A percentile compares a stretch with the other conserved stretches of the same genome.
Evolutionary conservation across 2,888 invertebrate species (phyloP).

Genomic region (Mantis religiosa): DNA sequence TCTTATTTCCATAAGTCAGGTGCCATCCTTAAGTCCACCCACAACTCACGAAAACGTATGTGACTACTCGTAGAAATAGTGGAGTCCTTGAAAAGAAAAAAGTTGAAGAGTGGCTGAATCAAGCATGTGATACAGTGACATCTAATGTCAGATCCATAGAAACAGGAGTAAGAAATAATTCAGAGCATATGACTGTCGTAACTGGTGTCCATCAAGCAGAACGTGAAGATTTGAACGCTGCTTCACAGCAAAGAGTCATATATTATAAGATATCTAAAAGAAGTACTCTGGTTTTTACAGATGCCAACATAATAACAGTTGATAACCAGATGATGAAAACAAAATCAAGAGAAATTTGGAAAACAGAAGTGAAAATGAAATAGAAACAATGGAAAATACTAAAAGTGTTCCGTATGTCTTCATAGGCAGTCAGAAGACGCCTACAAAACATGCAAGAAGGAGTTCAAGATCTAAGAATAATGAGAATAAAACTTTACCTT

Average conservation of each 20-base stretch:
- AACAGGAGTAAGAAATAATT: background rate
- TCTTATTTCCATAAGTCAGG: background rate
- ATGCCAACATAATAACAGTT: background rate
- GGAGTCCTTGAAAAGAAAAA: background rate
- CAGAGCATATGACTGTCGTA: background rate
- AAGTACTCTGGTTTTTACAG: background rate
- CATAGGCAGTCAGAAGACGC: background rate
- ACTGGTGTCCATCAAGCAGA: background rate
- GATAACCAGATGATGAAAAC: background rate
- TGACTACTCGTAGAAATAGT: background rate
- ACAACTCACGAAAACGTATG: background rate
- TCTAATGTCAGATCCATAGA: background rate
- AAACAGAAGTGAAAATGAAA: background rate
- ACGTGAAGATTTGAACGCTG: background rate
- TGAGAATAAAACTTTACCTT: background rate
- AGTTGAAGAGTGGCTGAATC: background rate
- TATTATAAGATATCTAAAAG: background rate
- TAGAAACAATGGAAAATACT: background rate
- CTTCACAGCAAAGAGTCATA: background rate
- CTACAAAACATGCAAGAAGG: background rate
- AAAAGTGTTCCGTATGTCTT: background rate
- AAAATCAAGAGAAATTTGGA: background rate
- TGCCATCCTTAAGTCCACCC: background rate
- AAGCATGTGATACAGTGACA: background rate
- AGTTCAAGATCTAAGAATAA: background rate